Evolutionary conservation across 2,113 vertebrate species (phyloP), one percentile per base, ranked within the genome.

Genomic region (Benitochromis conjunctus): DNA sequence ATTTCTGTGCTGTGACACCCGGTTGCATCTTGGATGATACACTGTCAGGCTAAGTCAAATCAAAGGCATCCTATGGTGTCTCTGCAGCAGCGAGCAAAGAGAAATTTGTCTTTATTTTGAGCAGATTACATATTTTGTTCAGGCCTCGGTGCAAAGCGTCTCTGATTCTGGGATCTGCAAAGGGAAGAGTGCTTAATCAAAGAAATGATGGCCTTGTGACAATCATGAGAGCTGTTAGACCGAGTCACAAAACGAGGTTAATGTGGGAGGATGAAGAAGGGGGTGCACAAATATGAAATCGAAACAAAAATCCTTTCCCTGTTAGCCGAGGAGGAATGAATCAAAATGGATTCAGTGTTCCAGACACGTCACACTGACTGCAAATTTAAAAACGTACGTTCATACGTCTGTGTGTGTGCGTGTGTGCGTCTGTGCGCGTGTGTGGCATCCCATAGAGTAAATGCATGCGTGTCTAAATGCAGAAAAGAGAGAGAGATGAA

Each of bases 1-100:
- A 87, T 92, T 89, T 94, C 88, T 74, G 86, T 77, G 87, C 89
- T 48, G 87, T 89, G 89, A 85, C 91, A 92, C 92, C 79, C 41
- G 46, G 82, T 82, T 54, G 83, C 82, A 89, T 91, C 88, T 76
- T 18, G 56, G 92, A 92, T 90, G 89, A 92, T 90, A 48, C 58
- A 71, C 92, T 93, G 93, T 91, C 92, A 92, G 83, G 36, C 81
- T 11, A 7, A 89, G 86, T 88, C 89, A 88, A 48, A 86, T 94
- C 91, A 93, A 86, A 92, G 78, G 43, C 56, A 76, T 84, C 58
- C 76, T 54, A 18, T 77, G 84, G 82, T 80, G 82, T 84, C n/a
- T 51, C 81, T 86, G 86, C 83, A 46, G 82, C 53, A 60, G 66
- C 29, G 58, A 31, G 60, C 14, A 29, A n/a, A 46, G 38, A 74